Percentiles rank a stretch among this genome's conserved stretches.
phyloP scores from a whole-genome alignment of 2,888 invertebrate species.

The Ctenicera cuprea region DNA sequence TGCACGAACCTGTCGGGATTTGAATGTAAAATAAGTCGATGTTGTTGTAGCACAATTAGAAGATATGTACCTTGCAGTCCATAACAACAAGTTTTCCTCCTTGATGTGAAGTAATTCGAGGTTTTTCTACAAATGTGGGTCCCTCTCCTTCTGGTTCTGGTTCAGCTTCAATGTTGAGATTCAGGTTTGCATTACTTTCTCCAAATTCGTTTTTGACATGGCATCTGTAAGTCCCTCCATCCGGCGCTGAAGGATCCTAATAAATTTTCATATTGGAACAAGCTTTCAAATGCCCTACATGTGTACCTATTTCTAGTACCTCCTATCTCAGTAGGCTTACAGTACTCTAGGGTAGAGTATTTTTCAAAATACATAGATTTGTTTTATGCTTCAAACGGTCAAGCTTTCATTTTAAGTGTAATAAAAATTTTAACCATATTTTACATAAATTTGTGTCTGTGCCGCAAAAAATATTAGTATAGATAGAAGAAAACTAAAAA shows the following conservation, averaged over 20 bases:
- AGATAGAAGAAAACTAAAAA: no score
- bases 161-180: slow-evolving; percentile 97
- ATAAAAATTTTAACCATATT: no score
- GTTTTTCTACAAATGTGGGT: slow-evolving; percentile 95
- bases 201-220: slow-evolving; percentile 97
- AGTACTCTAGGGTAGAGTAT: slow-evolving; percentile 2
- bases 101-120: slow-evolving; percentile 88
- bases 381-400: slow-evolving; percentile 14
- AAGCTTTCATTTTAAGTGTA: neutral
- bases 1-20: slow-evolving; percentile 71
- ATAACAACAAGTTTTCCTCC: slow-evolving; percentile 90
- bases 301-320: slow-evolving; percentile 10
- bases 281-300: slow-evolving; percentile 19
- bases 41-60: neutral
- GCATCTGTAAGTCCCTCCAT: slow-evolving; percentile 94
- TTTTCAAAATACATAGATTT: slow-evolving; percentile 54
- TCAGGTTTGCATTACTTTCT: slow-evolving; percentile 97
- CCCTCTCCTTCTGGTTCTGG: slow-evolving; percentile 95
- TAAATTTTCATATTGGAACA: slow-evolving; percentile 27
- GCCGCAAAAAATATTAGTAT: no score
- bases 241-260: slow-evolving; percentile 86
- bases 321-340: slow-evolving; percentile 17
- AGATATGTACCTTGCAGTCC: slow-evolving; percentile 83
- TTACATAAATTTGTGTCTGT: no score
- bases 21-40: slow-evolving; percentile 23